Evolutionary conservation across 2,888 invertebrate species (phyloP), one percentile per base, ranked within the genome.

Genomic region (Mimachlamys varia): DNA sequence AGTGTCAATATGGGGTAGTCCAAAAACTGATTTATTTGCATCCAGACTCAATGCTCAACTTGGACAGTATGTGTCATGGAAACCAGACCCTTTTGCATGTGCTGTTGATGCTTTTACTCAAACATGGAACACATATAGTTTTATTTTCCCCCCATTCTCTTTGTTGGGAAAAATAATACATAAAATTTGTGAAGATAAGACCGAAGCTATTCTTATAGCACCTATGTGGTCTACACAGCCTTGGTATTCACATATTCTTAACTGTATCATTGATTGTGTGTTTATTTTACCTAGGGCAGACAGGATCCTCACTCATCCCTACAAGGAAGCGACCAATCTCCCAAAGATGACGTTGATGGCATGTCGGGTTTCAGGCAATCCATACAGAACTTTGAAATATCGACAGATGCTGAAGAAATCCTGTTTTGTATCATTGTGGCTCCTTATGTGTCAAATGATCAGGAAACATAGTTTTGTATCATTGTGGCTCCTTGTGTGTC

Each of bases 1-100:
- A 87, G 89, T 87, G 33, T 58, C 92, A n/a, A n/a, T n/a, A 15
- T 92, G 88, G 27, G 93, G 12, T 19, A 1, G 15, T 91, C 93
- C 55, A n/a, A 89, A 92, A 37, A 90, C 92, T 27, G 92, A 92
- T 90, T 58, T 93, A 15, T 93, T 93, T 91, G 91, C 90, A 15
- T 55, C 62, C 17, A 33, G 90, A n/a, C 19, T 90, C 12, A 91
- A 91, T 87, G 37, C 50, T 22, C 50, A 91, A 87, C 17, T 90
- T 10, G n/a, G 38, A 49, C 22, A 7, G 4, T 93, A 91, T 92
- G 92, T 93, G 4, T 91, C 92, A 13, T 92, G 92, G 92, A 90
- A 89, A 88, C 90, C 91, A 37, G 92, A 93, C 62, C 91, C 91
- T 87, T 88, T 76, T 7, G 90, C 89, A 1, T 27, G 17, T 49